Evolutionary conservation across 2,797 vertebrate species (phyloP).

Genomic region (Mormyrus proboscirostris): DNA sequence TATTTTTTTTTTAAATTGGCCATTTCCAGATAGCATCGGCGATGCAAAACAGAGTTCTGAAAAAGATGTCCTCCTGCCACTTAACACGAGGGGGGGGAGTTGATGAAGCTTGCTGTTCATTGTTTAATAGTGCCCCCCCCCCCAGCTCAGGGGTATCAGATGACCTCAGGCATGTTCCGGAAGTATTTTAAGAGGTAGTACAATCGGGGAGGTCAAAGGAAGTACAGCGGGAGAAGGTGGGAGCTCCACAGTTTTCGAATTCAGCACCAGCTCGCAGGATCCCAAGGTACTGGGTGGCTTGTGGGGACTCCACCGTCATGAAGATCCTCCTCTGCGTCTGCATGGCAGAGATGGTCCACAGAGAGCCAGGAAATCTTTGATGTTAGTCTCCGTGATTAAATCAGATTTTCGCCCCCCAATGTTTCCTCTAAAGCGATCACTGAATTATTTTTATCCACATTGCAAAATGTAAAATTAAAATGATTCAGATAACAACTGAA

Average conservation of each 20-base stretch:
- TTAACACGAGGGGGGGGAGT: slow-evolving; percentile 13
- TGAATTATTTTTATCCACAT: slow-evolving; percentile 7
- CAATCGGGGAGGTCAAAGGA: slow-evolving; percentile 18
- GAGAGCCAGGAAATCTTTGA: not conserved
- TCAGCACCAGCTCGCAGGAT: slow-evolving; percentile 37
- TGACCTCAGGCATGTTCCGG: slow-evolving; percentile 16
- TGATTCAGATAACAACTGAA: not conserved
- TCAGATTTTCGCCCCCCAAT: not conserved
- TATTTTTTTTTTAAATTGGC: slow-evolving; percentile 30
- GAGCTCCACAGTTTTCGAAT: slow-evolving; percentile 33
- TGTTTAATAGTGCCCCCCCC: not conserved
- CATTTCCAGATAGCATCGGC: slow-evolving; percentile 12
- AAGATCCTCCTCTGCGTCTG: slow-evolving; percentile 29
- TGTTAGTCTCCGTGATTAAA: not conserved
- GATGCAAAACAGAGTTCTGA: slow-evolving; percentile 20
- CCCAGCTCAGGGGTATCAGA: not conserved
- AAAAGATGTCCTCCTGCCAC: slow-evolving; percentile 27
- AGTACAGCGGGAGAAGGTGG: slow-evolving; percentile 19
- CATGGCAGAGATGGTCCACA: slow-evolving; percentile 32
- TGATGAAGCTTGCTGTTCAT: slow-evolving; percentile 18
- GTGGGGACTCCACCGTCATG: not conserved
- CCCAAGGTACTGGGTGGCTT: not conserved
- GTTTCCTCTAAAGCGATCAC: not conserved
- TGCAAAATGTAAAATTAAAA: not conserved
- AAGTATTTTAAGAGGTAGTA: slow-evolving; percentile 6